Conservation (phyloP, 2,888 invertebrate species). For the Macrosoma leucophasiata region DNA sequence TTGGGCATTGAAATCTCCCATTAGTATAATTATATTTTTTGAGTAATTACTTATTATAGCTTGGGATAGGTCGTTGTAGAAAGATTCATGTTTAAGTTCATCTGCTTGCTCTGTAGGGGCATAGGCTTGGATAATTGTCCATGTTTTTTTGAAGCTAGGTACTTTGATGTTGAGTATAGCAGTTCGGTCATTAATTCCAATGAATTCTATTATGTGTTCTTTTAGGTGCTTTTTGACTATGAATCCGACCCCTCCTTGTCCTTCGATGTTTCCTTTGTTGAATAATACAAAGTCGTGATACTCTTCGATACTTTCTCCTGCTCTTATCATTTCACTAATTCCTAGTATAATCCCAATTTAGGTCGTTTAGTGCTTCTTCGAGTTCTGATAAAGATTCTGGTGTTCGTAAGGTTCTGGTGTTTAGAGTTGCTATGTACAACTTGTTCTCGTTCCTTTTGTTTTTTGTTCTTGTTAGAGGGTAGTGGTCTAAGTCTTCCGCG, state of each 20-base stretch:
- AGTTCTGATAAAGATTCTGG: slow-evolving; percentile 15
- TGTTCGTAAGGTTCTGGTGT: slow-evolving; percentile 20
- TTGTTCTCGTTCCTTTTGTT: slow-evolving; percentile 6
- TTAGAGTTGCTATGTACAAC: slow-evolving; percentile 17
- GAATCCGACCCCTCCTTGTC: slow-evolving; percentile 11
- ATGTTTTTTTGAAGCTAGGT: slow-evolving; percentile 3
- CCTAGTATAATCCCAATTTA: slow-evolving; percentile 20
- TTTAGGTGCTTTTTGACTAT: slow-evolving; percentile 9
- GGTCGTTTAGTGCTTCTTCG: slow-evolving; percentile 15
- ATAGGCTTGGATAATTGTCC: slow-evolving; percentile 6
- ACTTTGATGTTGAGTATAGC: slow-evolving; percentile 4
- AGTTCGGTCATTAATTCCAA: slow-evolving; percentile 1
- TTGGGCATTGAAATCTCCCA: not conserved
- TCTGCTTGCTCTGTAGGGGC: slow-evolving; percentile 6
- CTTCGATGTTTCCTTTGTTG: slow-evolving; percentile 11
- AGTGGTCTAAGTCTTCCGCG: slow-evolving; percentile 17
- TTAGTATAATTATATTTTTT: not conserved
- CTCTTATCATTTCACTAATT: slow-evolving; percentile 17
- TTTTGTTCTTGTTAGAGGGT: slow-evolving; percentile 18
- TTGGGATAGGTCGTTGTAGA: too few species aligned
- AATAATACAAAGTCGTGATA: slow-evolving; percentile 5
- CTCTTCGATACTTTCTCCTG: slow-evolving; percentile 11
- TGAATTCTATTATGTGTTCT: slow-evolving; percentile 3
- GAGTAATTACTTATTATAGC: not conserved
- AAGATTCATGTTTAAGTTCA: slow-evolving; percentile 3